Evolutionary conservation across 2,888 invertebrate genomes (phyloP), one percentile per base, ranked within the genome.

Genomic region (Antheraea yamamai): DNA sequence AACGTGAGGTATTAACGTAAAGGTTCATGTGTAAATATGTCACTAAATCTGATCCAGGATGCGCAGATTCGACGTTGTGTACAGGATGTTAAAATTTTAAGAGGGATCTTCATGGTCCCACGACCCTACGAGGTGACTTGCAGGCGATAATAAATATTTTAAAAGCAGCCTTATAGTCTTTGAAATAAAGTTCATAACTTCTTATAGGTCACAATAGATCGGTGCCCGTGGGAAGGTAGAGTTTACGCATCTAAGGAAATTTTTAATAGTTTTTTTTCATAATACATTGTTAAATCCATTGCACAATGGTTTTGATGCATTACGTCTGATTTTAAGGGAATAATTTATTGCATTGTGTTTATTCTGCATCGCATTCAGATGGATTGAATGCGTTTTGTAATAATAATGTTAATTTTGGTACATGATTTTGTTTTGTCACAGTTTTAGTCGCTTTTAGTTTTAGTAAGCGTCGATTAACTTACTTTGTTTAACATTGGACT

Each of bases 21-120:
- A 70, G n/a, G 39, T 7, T 14, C 39, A 4, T 70, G 39, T 14
- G 39, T 39, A 39, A 39, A 70, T 39, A 20, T 70, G 70, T 70
- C 70, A 70, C 70, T n/a, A 70, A 70, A 70, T 70, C 70, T n/a
- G 70, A 72, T 85, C 86, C 90, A 91, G 91, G 91, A 90, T 89
- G 88, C 88, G 89, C 90, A 84, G 87, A 91, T 90, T 89, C 85
- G 81, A 86, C 85, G 89, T 88, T 85, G 87, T 85, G 87, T 84
- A 88, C 91, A 91, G 90, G 90, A 90, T 90, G 89, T 85, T 85
- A 47, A 85, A 83, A 80, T 81, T 78, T 82, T 88, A 91, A 92
- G 94, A 93, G 94, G 94, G 94, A 93, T 93, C 91, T 81, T 88
- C 84, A 83, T 87, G 92, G 92, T 92, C 93, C 85, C 92, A 93